phyloP scores from a whole-genome alignment of 2,113 vertebrate genomes.

The Rana temporaria region DNA sequence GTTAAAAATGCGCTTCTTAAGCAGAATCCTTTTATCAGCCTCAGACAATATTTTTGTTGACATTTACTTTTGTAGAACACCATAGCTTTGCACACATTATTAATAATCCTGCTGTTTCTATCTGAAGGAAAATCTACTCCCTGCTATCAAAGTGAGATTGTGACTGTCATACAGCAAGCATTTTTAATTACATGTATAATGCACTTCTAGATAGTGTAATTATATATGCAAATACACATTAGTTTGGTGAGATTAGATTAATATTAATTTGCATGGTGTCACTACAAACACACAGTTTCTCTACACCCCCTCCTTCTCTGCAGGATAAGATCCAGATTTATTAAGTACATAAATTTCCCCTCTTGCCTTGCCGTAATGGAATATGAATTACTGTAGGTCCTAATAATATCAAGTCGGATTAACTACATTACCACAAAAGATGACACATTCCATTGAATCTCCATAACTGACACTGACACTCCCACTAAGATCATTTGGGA shows the following conservation, averaged over 20 bases:
- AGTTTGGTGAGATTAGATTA: slow-evolving; percentile 56
- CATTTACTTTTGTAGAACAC: slow-evolving; percentile 49
- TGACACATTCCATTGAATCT: neutral
- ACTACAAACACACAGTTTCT: slow-evolving; percentile 50
- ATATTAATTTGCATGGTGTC: slow-evolving; percentile 58
- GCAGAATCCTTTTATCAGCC: neutral
- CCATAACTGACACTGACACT: neutral
- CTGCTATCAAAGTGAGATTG: slow-evolving; percentile 42
- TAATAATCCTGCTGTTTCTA: slow-evolving; percentile 46
- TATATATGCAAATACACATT: slow-evolving; percentile 58
- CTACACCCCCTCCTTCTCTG: slow-evolving; percentile 30
- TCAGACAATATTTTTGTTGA: slow-evolving; percentile 21
- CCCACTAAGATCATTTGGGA: neutral
- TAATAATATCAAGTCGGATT: slow-evolving; percentile 26
- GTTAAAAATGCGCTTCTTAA: neutral
- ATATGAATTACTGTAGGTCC: slow-evolving; percentile 32
- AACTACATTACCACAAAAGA: slow-evolving; percentile 1
- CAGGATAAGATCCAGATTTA: slow-evolving; percentile 44
- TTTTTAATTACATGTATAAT: slow-evolving; percentile 58
- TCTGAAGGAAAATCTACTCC: slow-evolving; percentile 37
- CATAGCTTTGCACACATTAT: slow-evolving; percentile 23
- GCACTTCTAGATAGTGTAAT: slow-evolving; percentile 56
- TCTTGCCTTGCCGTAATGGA: slow-evolving; percentile 20
- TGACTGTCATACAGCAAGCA: slow-evolving; percentile 51
- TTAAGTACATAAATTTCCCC: slow-evolving; percentile 40